Conservation (phyloP, 2,888 invertebrate genomes). For the Luperina testacea region DNA sequence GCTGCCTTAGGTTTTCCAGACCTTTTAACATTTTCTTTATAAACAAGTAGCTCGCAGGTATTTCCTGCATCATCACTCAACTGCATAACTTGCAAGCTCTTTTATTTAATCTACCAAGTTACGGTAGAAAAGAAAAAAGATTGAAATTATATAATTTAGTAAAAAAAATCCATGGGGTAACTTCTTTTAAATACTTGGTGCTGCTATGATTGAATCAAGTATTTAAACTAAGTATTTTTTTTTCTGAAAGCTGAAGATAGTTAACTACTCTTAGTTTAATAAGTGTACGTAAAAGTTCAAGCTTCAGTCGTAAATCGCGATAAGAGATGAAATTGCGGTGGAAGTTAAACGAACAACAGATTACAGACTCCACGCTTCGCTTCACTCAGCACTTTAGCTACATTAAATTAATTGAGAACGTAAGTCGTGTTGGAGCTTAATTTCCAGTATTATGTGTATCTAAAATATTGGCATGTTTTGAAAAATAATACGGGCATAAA, state of each 20-base stretch:
- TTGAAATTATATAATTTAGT: background rate
- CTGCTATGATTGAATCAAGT: background rate
- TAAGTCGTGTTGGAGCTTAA: background rate
- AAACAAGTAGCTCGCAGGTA: background rate
- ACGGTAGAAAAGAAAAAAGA: background rate
- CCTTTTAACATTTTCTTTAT: background rate
- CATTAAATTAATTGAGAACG: conserved; percentile 18
- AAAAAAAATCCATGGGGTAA: background rate
- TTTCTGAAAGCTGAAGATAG: background rate
- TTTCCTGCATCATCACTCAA: background rate
- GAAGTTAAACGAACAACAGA: conserved; percentile 31
- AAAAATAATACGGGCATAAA: background rate
- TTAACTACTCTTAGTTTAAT: conserved; percentile 29
- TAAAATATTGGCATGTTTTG: background rate
- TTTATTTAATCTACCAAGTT: background rate
- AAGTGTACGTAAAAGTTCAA: conserved; percentile 23
- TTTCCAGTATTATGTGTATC: background rate
- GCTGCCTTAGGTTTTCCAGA: conserved; percentile 18
- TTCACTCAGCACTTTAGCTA: conserved; percentile 1
- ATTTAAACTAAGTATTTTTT: background rate
- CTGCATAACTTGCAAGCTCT: background rate
- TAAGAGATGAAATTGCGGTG: conserved; percentile 40
- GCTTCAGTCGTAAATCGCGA: conserved; percentile 39
- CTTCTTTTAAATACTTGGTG: background rate
- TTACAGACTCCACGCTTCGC: conserved; percentile 27